phyloP scores from a whole-genome alignment of 2,797 vertebrate genomes.

The Clarias laeviceps region DNA sequence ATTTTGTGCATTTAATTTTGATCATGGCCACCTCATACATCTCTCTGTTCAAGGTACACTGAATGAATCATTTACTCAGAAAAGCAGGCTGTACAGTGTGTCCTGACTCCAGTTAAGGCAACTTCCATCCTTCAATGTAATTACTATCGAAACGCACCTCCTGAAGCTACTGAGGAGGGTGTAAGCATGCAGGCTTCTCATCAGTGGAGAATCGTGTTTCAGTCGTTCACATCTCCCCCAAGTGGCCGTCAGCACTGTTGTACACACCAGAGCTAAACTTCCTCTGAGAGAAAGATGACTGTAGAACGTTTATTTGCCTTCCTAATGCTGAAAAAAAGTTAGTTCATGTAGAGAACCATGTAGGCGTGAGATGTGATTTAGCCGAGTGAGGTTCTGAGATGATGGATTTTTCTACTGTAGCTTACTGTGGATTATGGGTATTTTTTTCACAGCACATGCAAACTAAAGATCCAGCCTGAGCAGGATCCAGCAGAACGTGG shows the following conservation, averaged over 20 bases:
- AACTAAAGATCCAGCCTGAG: not conserved
- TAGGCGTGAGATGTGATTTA: not conserved
- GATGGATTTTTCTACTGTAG: not conserved
- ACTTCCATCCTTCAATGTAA: conserved; percentile 33
- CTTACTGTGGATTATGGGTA: not conserved
- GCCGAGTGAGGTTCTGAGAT: not conserved
- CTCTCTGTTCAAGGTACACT: not conserved
- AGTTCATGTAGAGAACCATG: not conserved
- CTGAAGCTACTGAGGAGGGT: conserved; percentile 16
- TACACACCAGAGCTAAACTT: not conserved
- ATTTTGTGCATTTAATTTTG: not conserved
- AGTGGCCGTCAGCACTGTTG: conserved; percentile 26
- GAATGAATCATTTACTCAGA: conserved; percentile 23
- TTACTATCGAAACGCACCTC: conserved; percentile 34
- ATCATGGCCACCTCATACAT: conserved; percentile 5
- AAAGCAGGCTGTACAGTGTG: conserved; percentile 16
- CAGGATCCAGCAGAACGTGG: not conserved
- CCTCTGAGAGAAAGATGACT: not conserved
- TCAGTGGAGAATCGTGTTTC: conserved; percentile 12
- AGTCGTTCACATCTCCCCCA: conserved; percentile 38
- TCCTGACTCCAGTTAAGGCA: conserved; percentile 12
- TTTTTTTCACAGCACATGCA: not conserved
- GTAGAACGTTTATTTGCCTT: not conserved
- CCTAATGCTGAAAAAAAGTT: not conserved
- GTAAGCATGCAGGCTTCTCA: conserved; percentile 5